Base-by-base conservation (phyloP, 2,113 vertebrate species). In the Peromyscus californicus region DNA sequence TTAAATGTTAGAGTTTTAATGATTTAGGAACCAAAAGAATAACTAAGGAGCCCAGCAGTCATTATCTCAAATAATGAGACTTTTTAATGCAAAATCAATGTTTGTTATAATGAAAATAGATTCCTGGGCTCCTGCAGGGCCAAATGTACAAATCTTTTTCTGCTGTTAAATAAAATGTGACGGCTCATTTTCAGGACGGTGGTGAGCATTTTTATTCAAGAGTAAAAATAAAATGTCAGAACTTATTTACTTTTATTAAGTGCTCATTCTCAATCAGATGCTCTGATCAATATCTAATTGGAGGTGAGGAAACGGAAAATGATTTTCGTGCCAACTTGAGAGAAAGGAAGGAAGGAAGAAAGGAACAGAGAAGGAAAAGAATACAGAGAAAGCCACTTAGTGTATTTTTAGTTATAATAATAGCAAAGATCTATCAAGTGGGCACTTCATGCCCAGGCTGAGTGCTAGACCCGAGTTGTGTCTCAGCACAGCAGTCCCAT, bases 31-130 rank as follows among this genome's bases (percentile, higher is more conserved):
- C 97, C 98, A 98, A 98, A 99, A 98, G 92, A 98, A 98, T 98
- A 98, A 98, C 98, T 98, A 98, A 98, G 98, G 98, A 98, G 98
- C 96, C 97, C 97, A 98, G 96, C 98, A 98, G 98, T 98, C 98
- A 98, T 99, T 99, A 99, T 98, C 98, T 98, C 98, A 98, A 99
- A 99, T 99, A 99, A 99, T 99, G 98, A 99, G 98, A 98, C 98
- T 98, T 99, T 99, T 98, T 98, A 99, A 98, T 98, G 98, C 98
- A 99, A 99, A 99, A 99, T 99, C 99, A 99, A 98, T 99, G 97
- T 98, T 98, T 98, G 98, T 98, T 99, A 98, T 99, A 99, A 99
- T 98, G 99, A 99, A 99, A 99, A 99, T 98, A 99, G 98, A 99
- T 99, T 98, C 98, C 96, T 98, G 97, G 84, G 98, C 98, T 99